Evolutionary conservation across 2,113 vertebrate species (phyloP), one percentile per base, ranked within the genome.

Genomic region (Xiphorhynchus elegans): DNA sequence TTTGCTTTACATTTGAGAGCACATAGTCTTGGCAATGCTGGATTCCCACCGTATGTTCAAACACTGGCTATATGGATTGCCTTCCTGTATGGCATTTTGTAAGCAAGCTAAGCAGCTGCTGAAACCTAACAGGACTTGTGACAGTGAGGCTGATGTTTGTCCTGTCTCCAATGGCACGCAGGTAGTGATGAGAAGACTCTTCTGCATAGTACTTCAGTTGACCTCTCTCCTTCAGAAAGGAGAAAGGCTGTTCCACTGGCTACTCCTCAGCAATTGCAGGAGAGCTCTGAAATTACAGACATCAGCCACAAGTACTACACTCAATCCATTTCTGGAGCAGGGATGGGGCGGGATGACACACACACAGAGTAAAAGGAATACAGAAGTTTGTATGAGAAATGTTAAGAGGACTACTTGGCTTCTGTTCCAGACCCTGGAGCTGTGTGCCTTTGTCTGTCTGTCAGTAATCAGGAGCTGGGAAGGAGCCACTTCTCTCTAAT

Each of bases 101-200:
- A 33, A 94, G 63, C 29, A 9, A 1, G 16, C 31, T 7, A 8
- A 42, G 46, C 17, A 49, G 40, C 31, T 2, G 4, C 84, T 83
- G 74, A 25, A 49, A 81, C 26, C 53, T 31, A 40, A 39, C 2
- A 64, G 44, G 62, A 81, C 53, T 49, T 66, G 29, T 62, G 67
- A 17, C n/a, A 56, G 19, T 11, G 28, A 44, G 25, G 18, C 52
- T 79, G 63, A 70, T 55, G 25, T 74, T 78, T 84, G 17, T 44
- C 39, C 44, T 68, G 25, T 49, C 69, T 63, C 73, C 37, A 39
- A 1, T 1, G 0, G 42, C 29, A 62, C 0, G 0, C n/a, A n/a
- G 35, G 56, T 28, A 87, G 35, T 0, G 0, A 56, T 35, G 42
- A 46, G 60, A 60, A 55, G 23, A 21, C 33, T 60, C 3, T 70